These are phyloP conservation scores for Cybosia mesomella DNA, from an alignment of 2,888 invertebrate genomes.

Conservation along the genomic window DNA sequence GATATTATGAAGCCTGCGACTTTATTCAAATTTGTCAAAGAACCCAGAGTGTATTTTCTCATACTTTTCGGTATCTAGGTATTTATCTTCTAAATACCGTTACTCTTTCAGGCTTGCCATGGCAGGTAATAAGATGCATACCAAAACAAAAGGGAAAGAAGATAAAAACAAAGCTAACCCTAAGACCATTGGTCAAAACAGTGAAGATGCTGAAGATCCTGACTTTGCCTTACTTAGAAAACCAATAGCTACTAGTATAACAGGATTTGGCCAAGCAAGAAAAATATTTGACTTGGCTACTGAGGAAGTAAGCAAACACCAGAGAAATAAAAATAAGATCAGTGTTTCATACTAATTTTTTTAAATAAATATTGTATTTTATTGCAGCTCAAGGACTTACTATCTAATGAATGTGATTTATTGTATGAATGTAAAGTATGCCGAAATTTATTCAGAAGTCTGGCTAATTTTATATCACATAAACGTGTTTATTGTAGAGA, in stretches of 20 bases:
- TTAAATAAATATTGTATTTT: slow-evolving; percentile 9
- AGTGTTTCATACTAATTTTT: background rate
- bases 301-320: slow-evolving; percentile 89
- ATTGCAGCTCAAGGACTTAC: slow-evolving; percentile 90
- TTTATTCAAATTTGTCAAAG: background rate
- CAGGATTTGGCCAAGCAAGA: slow-evolving; percentile 90
- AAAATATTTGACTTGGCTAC: slow-evolving; percentile 92
- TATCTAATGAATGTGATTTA: slow-evolving; percentile 94
- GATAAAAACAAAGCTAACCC: slow-evolving; percentile 72
- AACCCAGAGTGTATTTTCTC: background rate
- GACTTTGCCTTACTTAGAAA: slow-evolving; percentile 88
- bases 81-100: background rate
- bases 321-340: background rate
- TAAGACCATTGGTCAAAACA: slow-evolving; percentile 63
- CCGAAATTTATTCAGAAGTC: slow-evolving; percentile 93
- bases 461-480: slow-evolving; percentile 96
- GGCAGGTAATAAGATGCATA: slow-evolving; percentile 80
- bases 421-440: slow-evolving; percentile 96
- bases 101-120: slow-evolving; percentile 59
- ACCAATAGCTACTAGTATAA: slow-evolving; percentile 90
- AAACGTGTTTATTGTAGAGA: slow-evolving; percentile 93
- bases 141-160: slow-evolving; percentile 77
- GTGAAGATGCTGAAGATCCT: slow-evolving; percentile 76
- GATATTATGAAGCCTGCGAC: background rate
- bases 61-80: slow-evolving; percentile 1